These are phyloP conservation scores for Orbicella faveolata DNA, from an alignment of 64 coral and sea anemone genomes.

Conservation along the genomic window DNA sequence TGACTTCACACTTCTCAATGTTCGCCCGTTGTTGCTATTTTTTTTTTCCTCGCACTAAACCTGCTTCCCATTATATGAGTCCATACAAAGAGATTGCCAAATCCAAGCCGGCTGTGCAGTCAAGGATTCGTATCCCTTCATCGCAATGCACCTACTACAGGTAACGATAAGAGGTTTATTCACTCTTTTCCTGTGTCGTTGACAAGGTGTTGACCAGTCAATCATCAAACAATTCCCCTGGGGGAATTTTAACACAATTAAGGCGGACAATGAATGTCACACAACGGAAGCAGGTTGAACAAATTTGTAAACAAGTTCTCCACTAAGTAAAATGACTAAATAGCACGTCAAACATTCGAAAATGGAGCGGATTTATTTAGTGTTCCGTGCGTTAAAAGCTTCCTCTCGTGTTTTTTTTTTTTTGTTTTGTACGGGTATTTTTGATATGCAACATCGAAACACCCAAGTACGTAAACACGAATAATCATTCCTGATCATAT, in stretches of 20 bases:
- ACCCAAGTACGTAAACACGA: neutral
- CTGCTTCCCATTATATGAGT: neutral
- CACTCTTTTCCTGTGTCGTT: constrained; percentile 1
- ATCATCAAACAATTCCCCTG: constrained; percentile 43
- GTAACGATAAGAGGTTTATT: neutral
- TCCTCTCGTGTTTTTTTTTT: neutral
- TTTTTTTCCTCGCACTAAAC: neutral
- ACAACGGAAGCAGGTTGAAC: constrained; percentile 36
- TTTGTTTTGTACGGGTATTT: neutral
- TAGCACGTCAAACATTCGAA: constrained; percentile 7
- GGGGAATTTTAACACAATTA: constrained; percentile 59
- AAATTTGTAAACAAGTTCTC: constrained; percentile 34
- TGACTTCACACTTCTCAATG: constrained; percentile 5
- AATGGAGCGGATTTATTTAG: constrained; percentile 3
- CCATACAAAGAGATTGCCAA: neutral
- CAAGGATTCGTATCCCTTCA: neutral
- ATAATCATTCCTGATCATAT: neutral
- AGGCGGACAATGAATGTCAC: constrained; percentile 40
- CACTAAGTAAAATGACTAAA: constrained; percentile 24
- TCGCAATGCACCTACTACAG: neutral
- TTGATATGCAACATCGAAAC: neutral
- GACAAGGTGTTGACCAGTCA: constrained; percentile 33
- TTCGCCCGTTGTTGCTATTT: neutral
- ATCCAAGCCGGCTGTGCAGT: neutral
- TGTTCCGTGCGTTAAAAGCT: neutral